Evolutionary conservation across 1,140 invertebrate species (phyloP).

Genomic region (Scaptomyza hsui): DNA sequence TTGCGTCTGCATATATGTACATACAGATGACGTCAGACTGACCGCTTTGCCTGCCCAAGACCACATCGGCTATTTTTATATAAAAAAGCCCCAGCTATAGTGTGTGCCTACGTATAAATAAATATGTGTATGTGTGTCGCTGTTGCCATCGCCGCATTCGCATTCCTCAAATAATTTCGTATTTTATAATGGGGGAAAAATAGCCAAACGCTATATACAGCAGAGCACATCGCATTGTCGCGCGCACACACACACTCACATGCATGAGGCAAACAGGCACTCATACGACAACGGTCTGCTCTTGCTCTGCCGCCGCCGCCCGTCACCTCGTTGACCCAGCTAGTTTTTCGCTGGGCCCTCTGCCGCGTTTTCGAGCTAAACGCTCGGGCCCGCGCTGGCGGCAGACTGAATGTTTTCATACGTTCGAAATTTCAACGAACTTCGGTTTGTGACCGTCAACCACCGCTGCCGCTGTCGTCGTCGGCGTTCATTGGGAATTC

Average conservation of each 20-base stretch:
- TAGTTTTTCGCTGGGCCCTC: conserved; percentile 54
- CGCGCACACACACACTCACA: conserved; percentile 1
- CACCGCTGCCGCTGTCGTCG: conserved; percentile 55
- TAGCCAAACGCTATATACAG: conserved; percentile 46
- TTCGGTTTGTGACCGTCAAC: conserved; percentile 55
- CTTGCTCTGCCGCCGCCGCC: conserved; percentile 24
- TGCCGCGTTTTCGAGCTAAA: conserved; percentile 67
- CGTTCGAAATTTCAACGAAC: conserved; percentile 77
- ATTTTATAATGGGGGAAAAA: conserved; percentile 53
- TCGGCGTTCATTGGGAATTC: conserved; percentile 40
- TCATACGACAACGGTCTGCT: conserved; percentile 22
- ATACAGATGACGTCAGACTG: conserved; percentile 51
- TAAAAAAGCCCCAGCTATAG: conserved; percentile 17
- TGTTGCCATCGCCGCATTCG: conserved; percentile 45
- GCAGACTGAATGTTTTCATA: conserved; percentile 77
- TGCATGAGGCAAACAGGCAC: conserved; percentile 16
- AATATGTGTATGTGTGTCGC: conserved; percentile 29
- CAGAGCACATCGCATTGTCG: conserved; percentile 42
- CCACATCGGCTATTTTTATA: conserved; percentile 50
- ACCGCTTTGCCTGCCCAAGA: conserved; percentile 1
- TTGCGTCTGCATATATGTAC: conserved; percentile 8
- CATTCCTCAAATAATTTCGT: conserved; percentile 68
- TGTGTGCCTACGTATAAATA: conserved; percentile 27
- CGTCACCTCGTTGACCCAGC: conserved; percentile 50
- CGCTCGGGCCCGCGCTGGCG: conserved; percentile 71